Conservation (phyloP, 2,888 invertebrate species). For the Agriopis leucophaearia region DNA sequence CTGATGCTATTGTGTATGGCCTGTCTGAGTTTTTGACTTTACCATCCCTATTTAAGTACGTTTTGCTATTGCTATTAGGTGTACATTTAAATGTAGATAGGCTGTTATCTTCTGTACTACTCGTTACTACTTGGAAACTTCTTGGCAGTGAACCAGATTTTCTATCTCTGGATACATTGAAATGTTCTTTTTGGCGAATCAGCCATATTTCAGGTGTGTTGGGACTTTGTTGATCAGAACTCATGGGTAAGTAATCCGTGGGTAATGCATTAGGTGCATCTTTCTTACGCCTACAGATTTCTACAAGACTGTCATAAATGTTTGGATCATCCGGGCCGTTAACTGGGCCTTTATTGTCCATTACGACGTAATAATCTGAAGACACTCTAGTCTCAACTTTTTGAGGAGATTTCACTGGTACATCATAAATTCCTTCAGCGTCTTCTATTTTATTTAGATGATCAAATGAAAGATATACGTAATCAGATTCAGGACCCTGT, state of each 20-base stretch:
- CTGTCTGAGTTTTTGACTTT: constrained; percentile 88
- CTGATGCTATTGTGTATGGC: constrained; percentile 90
- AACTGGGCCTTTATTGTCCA: constrained; percentile 63
- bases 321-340: constrained; percentile 60
- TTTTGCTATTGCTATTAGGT: constrained; percentile 78
- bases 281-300: constrained; percentile 75
- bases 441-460: constrained; percentile 67
- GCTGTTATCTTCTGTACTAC: constrained; percentile 80
- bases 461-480: constrained; percentile 81
- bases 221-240: constrained; percentile 81
- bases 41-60: constrained; percentile 87
- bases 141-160: constrained; percentile 93
- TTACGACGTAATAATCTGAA: constrained; percentile 72
- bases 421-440: constrained; percentile 75
- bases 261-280: constrained; percentile 63
- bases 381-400: constrained; percentile 57
- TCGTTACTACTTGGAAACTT: constrained; percentile 90
- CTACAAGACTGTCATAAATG: constrained; percentile 75
- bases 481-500: constrained; percentile 77
- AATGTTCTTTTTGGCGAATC: constrained; percentile 89
- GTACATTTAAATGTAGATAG: constrained; percentile 77
- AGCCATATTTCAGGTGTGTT: constrained; percentile 90
- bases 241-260: constrained; percentile 78
- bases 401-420: constrained; percentile 74
- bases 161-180: constrained; percentile 88